Conservation (phyloP, 1,140 invertebrate genomes). For the Sitobion miscanthi region DNA sequence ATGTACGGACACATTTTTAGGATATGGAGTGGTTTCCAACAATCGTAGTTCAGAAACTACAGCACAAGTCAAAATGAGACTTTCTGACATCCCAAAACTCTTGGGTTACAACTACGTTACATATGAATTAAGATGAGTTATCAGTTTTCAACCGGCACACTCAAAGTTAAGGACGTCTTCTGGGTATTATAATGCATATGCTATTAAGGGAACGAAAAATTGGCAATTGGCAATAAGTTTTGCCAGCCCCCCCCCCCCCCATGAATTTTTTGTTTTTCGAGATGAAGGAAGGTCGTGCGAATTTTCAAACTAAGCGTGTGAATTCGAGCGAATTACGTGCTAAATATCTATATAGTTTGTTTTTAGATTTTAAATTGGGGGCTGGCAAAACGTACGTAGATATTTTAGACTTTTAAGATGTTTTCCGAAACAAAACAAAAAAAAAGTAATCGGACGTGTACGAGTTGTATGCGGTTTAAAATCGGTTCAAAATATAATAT, state of each 20-base stretch:
- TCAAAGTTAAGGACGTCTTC: not conserved
- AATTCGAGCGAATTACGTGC: no score
- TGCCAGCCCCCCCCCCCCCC: no score
- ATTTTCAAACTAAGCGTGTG: no score
- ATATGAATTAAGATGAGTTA: not conserved
- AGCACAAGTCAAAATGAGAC: not conserved
- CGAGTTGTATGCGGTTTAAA: not conserved
- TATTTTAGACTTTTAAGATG: not conserved
- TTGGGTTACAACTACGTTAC: not conserved
- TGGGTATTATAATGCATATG: no score
- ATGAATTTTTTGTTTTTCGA: no score
- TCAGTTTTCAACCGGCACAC: not conserved
- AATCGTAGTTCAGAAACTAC: not conserved
- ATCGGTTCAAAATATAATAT: not conserved
- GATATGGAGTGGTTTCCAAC: not conserved
- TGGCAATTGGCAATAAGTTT: no score
- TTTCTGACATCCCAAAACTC: not conserved
- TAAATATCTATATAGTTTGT: no score
- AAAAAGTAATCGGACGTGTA: not conserved
- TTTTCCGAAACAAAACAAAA: not conserved
- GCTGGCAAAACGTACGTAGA: no score
- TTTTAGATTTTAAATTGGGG: no score
- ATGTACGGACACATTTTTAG: not conserved
- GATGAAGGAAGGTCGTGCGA: no score
- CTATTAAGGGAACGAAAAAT: no score